These are phyloP conservation scores for Tonatia bakeri DNA, from an alignment of 2,113 vertebrate genomes.

Conservation along the genomic window DNA sequence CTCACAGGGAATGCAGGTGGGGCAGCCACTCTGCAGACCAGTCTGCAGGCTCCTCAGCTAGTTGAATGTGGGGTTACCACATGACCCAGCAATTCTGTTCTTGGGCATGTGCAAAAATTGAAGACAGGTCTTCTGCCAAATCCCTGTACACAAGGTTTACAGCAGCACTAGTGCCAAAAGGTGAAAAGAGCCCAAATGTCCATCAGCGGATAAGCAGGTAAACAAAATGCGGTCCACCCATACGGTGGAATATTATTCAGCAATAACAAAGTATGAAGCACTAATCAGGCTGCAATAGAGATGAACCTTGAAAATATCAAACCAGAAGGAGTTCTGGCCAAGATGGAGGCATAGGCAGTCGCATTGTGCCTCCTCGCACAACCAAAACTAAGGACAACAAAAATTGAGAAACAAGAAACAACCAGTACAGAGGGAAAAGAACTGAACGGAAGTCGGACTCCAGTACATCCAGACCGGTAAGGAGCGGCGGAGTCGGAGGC, in stretches of 20 bases:
- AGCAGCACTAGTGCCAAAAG: neutral
- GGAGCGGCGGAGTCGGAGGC: no score
- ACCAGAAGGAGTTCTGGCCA: no score
- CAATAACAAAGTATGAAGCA: neutral
- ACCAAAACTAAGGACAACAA: no score
- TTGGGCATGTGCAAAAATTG: neutral
- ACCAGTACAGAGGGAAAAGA: no score
- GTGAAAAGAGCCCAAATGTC: neutral
- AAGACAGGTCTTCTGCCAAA: neutral
- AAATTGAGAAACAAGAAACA: no score
- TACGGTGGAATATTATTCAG: neutral
- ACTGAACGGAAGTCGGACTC: no score
- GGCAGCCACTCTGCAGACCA: neutral
- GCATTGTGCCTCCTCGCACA: no score
- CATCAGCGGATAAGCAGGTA: neutral
- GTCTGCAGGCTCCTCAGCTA: neutral
- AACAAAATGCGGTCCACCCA: neutral
- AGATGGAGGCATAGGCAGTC: no score
- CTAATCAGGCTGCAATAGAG: no score
- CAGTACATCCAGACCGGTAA: no score
- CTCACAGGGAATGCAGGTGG: neutral
- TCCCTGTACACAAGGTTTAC: neutral
- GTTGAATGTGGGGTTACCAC: neutral
- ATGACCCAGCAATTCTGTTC: neutral
- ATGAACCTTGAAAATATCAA: no score